Percentiles rank a stretch among this genome's conserved stretches.
These are phyloP conservation scores for Geodia barretti DNA, from an alignment of 37 sponge, comb jelly and placozoan genomes.

Conservation along the genomic window DNA sequence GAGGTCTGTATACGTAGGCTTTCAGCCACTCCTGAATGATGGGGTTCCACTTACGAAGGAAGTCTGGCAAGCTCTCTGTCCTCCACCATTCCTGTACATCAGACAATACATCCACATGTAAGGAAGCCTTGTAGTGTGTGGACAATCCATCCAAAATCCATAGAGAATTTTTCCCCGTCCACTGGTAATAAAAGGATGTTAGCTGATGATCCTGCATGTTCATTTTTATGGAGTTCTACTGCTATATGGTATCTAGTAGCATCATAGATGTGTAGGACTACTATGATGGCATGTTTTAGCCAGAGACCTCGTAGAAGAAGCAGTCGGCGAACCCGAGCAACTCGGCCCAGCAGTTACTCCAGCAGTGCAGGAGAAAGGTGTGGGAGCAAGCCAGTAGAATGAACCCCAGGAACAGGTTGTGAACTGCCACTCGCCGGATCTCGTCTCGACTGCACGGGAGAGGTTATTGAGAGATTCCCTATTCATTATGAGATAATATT, in stretches of 20 bases:
- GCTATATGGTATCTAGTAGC: too few relatives aligned
- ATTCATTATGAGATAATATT: too few relatives aligned
- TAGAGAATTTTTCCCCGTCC: too few relatives aligned
- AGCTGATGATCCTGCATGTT: too few relatives aligned
- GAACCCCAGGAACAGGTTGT: background rate
- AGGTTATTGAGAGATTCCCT: background rate
- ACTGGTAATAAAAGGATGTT: too few relatives aligned
- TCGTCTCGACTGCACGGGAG: background rate
- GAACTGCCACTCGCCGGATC: background rate
- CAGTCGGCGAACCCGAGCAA: background rate
- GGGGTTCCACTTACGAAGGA: conserved; percentile 82
- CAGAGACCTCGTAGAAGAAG: background rate
- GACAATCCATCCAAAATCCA: too few relatives aligned
- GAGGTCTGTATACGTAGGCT: conserved; percentile 64
- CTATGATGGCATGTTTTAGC: too few relatives aligned
- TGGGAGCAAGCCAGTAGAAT: background rate
- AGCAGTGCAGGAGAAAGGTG: background rate
- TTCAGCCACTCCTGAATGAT: conserved; percentile 74
- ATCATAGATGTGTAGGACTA: too few relatives aligned
- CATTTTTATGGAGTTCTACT: too few relatives aligned
- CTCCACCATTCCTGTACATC: conserved; percentile 91
- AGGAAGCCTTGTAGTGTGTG: too few relatives aligned
- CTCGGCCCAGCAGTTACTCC: background rate
- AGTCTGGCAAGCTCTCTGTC: conserved; percentile 26
- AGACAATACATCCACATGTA: too few relatives aligned